Base-by-base conservation (phyloP, 2,888 invertebrate genomes). In the Oxycera nigricornis region DNA sequence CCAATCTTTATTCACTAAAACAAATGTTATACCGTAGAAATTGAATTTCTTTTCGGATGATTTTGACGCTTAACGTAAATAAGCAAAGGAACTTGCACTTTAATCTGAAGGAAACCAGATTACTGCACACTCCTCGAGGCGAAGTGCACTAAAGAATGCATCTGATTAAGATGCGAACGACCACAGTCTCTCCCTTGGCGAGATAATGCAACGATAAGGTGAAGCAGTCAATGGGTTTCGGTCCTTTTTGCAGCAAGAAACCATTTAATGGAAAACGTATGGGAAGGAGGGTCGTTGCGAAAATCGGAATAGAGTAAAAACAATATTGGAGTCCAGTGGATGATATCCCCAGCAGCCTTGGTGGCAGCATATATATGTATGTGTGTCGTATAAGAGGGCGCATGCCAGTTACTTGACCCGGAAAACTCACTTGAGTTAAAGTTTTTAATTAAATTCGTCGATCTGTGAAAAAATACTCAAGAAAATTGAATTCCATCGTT, bases 401-500 rank as follows among this genome's bases (percentile, higher is more conserved):
- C 74, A 74, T 76, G 73, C 41, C 72, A 70, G 74, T 65, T 72
- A 70, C 67, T 76, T 76, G 76, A 76, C 76, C 76, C 73, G 76
- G 75, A 76, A 76, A 76, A 76, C 74, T 50, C 74, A 76, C 74
- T 76, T 76, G 35, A 73, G 74, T 75, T 76, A 76, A 76, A 76
- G 73, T 76, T 76, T 76, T 76, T 76, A 76, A 76, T 76, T 76
- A 76, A 76, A 76, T 76, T 75, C 76, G 74, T 72, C 75, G 76
- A 75, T 76, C 75, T 76, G 75, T 74, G 73, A 76, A 74, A 35
- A 74, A 76, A 76, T 76, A 74, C 76, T 76, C 74, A 74, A 76
- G 76, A 76, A 76, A 76, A 76, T 76, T 76, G 74, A 74, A 76
- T 74, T 76, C 39, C 46, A 52, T 61, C 24, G 17, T 30, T 62